These are phyloP conservation scores for Maniola jurtina DNA, from an alignment of 1,140 invertebrate species.

Conservation along the genomic window DNA sequence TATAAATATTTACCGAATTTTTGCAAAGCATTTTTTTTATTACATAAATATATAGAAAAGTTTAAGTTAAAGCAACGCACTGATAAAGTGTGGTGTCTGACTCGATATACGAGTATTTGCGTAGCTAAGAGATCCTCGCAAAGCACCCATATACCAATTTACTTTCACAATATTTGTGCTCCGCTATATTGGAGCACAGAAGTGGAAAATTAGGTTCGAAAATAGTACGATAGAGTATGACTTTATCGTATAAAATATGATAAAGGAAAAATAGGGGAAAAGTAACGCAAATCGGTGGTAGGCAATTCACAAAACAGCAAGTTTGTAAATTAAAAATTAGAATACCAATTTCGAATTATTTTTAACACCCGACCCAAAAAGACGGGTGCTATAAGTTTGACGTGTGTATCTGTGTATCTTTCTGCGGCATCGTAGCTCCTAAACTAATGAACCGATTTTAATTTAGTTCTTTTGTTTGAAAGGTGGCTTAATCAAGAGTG, in stretches of 20 bases:
- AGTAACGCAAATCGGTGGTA: not conserved
- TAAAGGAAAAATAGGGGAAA: not conserved
- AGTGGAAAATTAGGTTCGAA: constrained; percentile 3
- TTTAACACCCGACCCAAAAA: too few relatives aligned
- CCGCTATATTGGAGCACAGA: not conserved
- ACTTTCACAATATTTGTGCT: constrained; percentile 10
- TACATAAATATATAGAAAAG: not conserved
- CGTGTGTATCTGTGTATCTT: too few relatives aligned
- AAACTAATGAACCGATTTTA: too few relatives aligned
- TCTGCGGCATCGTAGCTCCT: too few relatives aligned
- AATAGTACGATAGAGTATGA: constrained; percentile 3
- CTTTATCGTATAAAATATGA: constrained; percentile 2
- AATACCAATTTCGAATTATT: too few relatives aligned
- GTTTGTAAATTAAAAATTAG: too few relatives aligned
- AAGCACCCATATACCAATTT: constrained; percentile 14
- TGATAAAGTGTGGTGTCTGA: not conserved
- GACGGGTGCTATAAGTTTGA: too few relatives aligned
- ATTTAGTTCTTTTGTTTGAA: too few relatives aligned
- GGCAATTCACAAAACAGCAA: too few relatives aligned
- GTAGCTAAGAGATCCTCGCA: constrained; percentile 11
- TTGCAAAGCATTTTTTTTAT: too few relatives aligned
- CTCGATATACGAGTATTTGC: constrained; percentile 9
- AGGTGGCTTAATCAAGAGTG: too few relatives aligned
- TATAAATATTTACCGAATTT: too few relatives aligned
- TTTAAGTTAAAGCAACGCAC: not conserved